phyloP scores from a whole-genome alignment of 1,140 invertebrate species.

The Lordiphosa mommai region DNA sequence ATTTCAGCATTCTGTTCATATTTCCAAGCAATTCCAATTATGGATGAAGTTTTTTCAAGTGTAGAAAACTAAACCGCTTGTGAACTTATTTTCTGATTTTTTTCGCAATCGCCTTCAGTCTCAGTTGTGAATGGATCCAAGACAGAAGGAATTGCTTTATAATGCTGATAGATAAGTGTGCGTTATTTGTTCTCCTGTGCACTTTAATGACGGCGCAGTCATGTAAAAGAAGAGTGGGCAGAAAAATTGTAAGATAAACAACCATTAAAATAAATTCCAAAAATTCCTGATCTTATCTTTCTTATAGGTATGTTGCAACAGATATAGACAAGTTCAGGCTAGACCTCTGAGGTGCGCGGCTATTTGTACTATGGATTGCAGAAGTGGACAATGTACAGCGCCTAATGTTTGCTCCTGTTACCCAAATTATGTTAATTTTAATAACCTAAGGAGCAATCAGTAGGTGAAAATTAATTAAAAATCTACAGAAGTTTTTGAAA shows the following conservation, averaged over 20 bases:
- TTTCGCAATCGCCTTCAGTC: conserved; percentile 31
- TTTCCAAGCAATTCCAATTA: too few species aligned
- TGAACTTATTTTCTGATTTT: conserved; percentile 6
- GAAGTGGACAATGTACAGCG: conserved; percentile 16
- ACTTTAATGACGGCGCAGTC: neutral
- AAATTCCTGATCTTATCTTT: neutral
- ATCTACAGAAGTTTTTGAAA: too few species aligned
- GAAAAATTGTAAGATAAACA: neutral
- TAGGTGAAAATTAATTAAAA: neutral
- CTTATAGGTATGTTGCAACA: conserved; percentile 7
- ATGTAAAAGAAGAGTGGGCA: neutral
- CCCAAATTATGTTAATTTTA: conserved; percentile 23
- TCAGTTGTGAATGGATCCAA: conserved; percentile 5
- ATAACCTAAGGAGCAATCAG: conserved; percentile 12
- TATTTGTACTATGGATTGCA: conserved; percentile 1
- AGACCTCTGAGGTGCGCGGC: neutral
- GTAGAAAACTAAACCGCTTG: neutral
- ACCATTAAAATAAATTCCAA: neutral
- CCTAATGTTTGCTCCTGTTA: conserved; percentile 32
- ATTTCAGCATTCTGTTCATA: too few species aligned
- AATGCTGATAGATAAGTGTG: conserved; percentile 26
- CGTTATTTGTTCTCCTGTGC: conserved; percentile 25
- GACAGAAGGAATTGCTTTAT: conserved; percentile 4
- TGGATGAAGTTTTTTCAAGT: neutral
- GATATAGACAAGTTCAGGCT: neutral